Evolutionary conservation across 1,140 invertebrate genomes (phyloP), one percentile per base, ranked within the genome.

Genomic region (Physella acuta): DNA sequence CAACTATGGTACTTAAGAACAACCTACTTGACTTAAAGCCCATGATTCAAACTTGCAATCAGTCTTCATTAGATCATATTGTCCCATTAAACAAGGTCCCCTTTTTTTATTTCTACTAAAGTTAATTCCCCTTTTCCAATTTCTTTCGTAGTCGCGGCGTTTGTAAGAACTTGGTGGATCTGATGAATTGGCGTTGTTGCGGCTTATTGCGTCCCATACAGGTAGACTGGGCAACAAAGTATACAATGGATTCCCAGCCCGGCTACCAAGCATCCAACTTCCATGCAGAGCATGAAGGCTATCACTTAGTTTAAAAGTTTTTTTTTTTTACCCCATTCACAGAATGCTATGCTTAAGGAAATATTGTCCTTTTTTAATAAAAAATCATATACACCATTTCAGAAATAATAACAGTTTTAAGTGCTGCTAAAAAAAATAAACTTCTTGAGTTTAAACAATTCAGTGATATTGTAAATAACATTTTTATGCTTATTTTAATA

Each of bases 121-220:
- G 44, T n/a, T 14, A 11, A 49, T 49, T 14, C 11, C n/a, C n/a
- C n/a, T n/a, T 20, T 20, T 44, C 39, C 39, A 44, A 11, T 44
- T 44, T 44, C 30, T 58, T 67, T 79, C 78, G 59, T 76, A 86
- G 85, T 73, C 91, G 92, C 78, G 94, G 94, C 0, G 88, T 91
- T 51, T 79, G 92, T 39, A 89, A 90, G 78, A 97, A 97, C 85
- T 83, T 92, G 20, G 88, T 92, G 0, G 94, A 97, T 83, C 93
- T 97, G 81, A 90, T 94, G 76, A 90, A 91, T 73, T 89, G 90
- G 74, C 88, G 85, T 28, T 93, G 91, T 79, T 91, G 90, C 80
- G 91, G 92, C 4, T 74, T 90, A 16, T 85, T 90, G n/a, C 88
- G 91, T 78, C 90, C 90, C 0, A 89, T 91, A 73, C 87, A 82